Percentiles rank a stretch among this genome's conserved stretches.
phyloP scores from a whole-genome alignment of 2,113 vertebrate genomes.

The Donacobius atricapilla region DNA sequence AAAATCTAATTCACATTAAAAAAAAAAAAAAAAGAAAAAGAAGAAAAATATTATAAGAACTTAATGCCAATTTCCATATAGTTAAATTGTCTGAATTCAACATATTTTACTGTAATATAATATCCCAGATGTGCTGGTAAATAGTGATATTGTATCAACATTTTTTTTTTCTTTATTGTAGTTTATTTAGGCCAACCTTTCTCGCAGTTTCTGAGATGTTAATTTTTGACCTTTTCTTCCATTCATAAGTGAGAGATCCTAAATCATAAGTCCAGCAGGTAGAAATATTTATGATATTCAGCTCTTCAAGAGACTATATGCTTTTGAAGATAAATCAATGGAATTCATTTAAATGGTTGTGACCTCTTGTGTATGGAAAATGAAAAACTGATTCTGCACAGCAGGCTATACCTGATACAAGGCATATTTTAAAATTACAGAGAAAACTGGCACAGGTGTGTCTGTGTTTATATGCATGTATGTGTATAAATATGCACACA shows the following conservation, averaged over 20 bases:
- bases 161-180: background rate
- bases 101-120: background rate
- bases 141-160: background rate
- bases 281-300: background rate
- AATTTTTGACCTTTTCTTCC: background rate
- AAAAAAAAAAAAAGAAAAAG: background rate
- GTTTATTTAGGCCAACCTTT: background rate
- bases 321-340: background rate
- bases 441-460: background rate
- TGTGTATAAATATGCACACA: background rate
- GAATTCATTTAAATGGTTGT: background rate
- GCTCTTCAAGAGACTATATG: background rate
- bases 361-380: background rate
- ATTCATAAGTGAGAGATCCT: background rate
- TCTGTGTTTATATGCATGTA: background rate
- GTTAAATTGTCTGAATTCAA: background rate
- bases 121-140: background rate
- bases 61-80: background rate
- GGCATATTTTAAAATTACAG: background rate
- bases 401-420: background rate
- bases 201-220: background rate
- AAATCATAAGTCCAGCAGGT: background rate
- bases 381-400: background rate
- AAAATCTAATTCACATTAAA: background rate
- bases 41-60: background rate